These are phyloP conservation scores for Polydrusus cervinus DNA, from an alignment of 2,888 invertebrate genomes.

Conservation along the genomic window DNA sequence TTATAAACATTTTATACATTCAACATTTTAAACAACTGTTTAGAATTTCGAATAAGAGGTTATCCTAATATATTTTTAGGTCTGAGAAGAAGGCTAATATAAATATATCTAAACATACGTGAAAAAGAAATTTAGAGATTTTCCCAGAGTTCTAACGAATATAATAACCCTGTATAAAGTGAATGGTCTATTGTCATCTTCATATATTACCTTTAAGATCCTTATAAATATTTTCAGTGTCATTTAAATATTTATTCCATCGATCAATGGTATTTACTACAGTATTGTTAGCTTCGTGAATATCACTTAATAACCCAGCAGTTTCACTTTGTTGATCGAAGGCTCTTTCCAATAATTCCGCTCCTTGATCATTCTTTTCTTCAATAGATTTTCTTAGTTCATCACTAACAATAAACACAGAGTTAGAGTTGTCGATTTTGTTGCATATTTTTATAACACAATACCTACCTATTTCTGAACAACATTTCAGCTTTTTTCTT, in stretches of 20 bases:
- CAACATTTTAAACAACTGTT: too few species aligned
- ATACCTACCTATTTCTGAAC: constrained; percentile 67
- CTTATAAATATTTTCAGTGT: constrained; percentile 86
- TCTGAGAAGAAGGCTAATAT: too few species aligned
- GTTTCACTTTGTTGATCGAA: constrained; percentile 83
- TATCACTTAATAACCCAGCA: constrained; percentile 85
- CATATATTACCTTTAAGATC: constrained; percentile 80
- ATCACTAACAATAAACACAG: constrained; percentile 69
- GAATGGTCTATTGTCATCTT: too few species aligned
- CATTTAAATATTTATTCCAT: constrained; percentile 86
- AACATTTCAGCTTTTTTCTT: constrained; percentile 74
- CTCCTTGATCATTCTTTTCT: constrained; percentile 78
- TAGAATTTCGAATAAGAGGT: too few species aligned
- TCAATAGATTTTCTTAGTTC: constrained; percentile 77
- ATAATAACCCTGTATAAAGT: too few species aligned
- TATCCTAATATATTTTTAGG: too few species aligned
- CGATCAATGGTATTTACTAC: constrained; percentile 89
- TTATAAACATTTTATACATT: too few species aligned
- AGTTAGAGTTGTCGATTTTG: background rate
- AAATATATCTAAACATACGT: too few species aligned
- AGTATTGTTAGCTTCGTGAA: constrained; percentile 83
- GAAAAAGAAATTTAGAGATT: too few species aligned
- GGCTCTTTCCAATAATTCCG: constrained; percentile 78
- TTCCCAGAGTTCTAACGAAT: too few species aligned
- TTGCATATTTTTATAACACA: background rate